phyloP scores from a whole-genome alignment of 2,888 invertebrate genomes.

The Leptothorax acervorum region DNA sequence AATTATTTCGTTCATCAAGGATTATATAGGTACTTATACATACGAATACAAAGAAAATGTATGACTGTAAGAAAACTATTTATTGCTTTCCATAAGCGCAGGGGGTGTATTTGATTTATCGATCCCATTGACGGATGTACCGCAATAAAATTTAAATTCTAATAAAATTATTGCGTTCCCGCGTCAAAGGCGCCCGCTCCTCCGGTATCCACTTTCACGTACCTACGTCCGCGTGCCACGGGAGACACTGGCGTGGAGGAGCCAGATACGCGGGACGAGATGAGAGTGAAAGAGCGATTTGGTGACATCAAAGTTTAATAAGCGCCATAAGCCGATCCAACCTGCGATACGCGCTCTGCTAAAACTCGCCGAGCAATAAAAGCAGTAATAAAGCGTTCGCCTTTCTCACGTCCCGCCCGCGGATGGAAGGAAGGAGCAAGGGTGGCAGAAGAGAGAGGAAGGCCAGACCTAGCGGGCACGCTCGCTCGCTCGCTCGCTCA shows the following conservation, averaged over 20 bases:
- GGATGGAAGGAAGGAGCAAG: slow-evolving; percentile 61
- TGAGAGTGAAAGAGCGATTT: slow-evolving; percentile 59
- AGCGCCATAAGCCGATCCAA: slow-evolving; percentile 73
- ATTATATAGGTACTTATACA: background rate
- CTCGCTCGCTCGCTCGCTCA: slow-evolving; percentile 54
- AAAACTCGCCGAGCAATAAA: slow-evolving; percentile 81
- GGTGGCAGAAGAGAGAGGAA: slow-evolving; percentile 36
- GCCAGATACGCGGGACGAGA: background rate
- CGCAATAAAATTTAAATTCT: slow-evolving; percentile 26
- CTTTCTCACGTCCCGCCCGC: slow-evolving; percentile 68
- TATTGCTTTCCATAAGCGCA: background rate
- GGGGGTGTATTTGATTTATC: background rate
- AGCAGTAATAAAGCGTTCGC: slow-evolving; percentile 80
- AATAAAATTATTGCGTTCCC: slow-evolving; percentile 32
- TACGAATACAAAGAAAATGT: background rate
- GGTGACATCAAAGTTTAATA: slow-evolving; percentile 76
- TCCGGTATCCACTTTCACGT: background rate
- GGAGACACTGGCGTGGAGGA: background rate
- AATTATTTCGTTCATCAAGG: background rate
- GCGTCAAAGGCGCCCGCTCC: background rate
- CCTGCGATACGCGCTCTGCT: slow-evolving; percentile 64
- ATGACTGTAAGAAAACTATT: background rate
- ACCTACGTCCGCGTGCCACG: slow-evolving; percentile 48
- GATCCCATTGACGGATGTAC: background rate
- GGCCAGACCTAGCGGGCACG: slow-evolving; percentile 34